These are phyloP conservation scores for Rhyzopertha dominica DNA, from an alignment of 1,140 invertebrate species.

Conservation along the genomic window DNA sequence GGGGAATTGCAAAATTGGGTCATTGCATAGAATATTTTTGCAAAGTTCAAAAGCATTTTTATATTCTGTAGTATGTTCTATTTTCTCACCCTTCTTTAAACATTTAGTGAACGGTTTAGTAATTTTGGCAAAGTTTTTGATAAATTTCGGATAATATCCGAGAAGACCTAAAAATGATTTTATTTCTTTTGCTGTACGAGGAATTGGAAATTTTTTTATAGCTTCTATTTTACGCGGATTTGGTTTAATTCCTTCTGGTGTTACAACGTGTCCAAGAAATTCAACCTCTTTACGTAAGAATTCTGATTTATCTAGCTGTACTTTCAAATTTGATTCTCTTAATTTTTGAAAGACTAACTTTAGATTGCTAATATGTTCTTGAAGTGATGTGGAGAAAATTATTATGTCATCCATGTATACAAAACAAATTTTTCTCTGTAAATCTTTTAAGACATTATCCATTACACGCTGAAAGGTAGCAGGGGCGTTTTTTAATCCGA, in stretches of 20 bases:
- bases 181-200: slow-evolving; percentile 41
- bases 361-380: slow-evolving; percentile 37
- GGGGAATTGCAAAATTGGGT: slow-evolving; percentile 29
- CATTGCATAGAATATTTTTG: slow-evolving; percentile 3
- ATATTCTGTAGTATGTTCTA: slow-evolving; percentile 29
- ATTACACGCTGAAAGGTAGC: slow-evolving; percentile 39
- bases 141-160: slow-evolving; percentile 46
- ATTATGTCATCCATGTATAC: slow-evolving; percentile 47
- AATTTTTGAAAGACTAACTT: slow-evolving; percentile 33
- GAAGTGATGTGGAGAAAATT: slow-evolving; percentile 34
- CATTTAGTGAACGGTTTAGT: slow-evolving; percentile 40
- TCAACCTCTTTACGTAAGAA: slow-evolving; percentile 41
- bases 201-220: slow-evolving; percentile 39
- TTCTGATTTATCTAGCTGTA: slow-evolving; percentile 36
- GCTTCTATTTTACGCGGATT: slow-evolving; percentile 41
- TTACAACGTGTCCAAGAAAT: slow-evolving; percentile 46
- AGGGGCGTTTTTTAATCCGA: slow-evolving; percentile 37
- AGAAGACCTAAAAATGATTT: slow-evolving; percentile 45
- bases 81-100: slow-evolving; percentile 37
- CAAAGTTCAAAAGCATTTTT: slow-evolving; percentile 33
- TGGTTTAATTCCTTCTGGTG: slow-evolving; percentile 41
- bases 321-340: slow-evolving; percentile 18
- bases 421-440: slow-evolving; percentile 31
- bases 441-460: slow-evolving; percentile 35
- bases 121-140: slow-evolving; percentile 36